Percentiles rank a stretch among this genome's conserved stretches.
phyloP scores from a whole-genome alignment of 2,113 vertebrate genomes.

The Arvicanthis niloticus region DNA sequence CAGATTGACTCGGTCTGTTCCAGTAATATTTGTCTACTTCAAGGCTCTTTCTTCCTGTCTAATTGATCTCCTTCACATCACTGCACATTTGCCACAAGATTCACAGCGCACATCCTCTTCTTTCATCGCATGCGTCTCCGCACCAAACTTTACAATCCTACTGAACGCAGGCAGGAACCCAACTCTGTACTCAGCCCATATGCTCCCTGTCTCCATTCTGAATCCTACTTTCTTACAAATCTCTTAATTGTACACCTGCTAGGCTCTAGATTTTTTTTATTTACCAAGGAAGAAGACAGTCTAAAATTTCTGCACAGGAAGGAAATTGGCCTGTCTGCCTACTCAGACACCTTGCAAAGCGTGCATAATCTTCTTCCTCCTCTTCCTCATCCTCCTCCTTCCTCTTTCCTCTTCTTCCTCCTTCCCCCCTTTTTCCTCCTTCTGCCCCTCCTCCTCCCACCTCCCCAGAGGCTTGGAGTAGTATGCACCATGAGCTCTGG shows the following conservation, averaged over 20 bases:
- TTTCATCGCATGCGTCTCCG: slow-evolving; percentile 45
- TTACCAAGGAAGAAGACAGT: background rate
- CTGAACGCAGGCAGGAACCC: background rate
- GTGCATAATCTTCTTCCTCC: background rate
- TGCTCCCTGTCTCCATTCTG: background rate
- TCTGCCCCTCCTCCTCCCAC: no score
- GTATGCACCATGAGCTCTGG: no score
- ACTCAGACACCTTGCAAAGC: background rate
- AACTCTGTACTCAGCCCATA: slow-evolving; percentile 7
- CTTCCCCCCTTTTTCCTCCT: background rate
- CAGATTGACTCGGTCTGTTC: slow-evolving; percentile 44
- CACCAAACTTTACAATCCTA: slow-evolving; percentile 27
- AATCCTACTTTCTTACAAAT: slow-evolving; percentile 51
- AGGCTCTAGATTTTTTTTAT: background rate
- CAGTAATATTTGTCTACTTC: slow-evolving; percentile 61
- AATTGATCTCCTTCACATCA: slow-evolving; percentile 64
- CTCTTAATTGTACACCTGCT: slow-evolving; percentile 30
- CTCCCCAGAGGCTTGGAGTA: no score
- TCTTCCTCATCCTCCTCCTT: background rate
- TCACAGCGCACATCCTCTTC: slow-evolving; percentile 26
- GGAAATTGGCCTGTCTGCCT: background rate
- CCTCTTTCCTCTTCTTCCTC: no score
- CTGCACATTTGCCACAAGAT: slow-evolving; percentile 56
- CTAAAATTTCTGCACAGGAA: slow-evolving; percentile 7
- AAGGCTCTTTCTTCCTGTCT: slow-evolving; percentile 50